Base-by-base conservation (phyloP, 2,888 invertebrate species). In the Dicyrtoma fusca region DNA sequence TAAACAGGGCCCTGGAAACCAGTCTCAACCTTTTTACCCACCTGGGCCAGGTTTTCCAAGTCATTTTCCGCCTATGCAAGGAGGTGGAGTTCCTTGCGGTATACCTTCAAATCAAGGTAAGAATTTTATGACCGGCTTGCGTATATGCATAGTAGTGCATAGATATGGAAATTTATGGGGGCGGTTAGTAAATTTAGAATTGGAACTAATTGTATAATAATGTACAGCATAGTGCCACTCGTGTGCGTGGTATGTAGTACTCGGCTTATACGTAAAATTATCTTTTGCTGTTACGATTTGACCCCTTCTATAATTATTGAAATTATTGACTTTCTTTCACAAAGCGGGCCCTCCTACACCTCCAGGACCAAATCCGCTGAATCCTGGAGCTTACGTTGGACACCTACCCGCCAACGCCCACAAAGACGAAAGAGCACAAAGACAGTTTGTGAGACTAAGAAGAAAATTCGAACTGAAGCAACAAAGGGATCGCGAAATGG, bases 351-450 rank as follows among this genome's bases (percentile, higher is more conserved):
- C 77, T 21, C 44, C 74, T 11, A 51, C 68, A 21, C 63, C 74
- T 8, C 74, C 69, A 42, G 69, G 64, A 62, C 62, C 61, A 8
- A 75, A 73, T 61, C 68, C 73, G 5, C 70, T 79, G 68, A 76
- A 75, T 21, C 70, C 69, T 47, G 75, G 74, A 57, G 68, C 73
- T 11, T 79, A 77, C 61, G 68, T 69, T 14, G 75, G 75, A 21
- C 72, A 75, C 21, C 61, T 79, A 51, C 77, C 78, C 47, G 59
- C 74, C 44, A 74, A 75, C 73, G 75, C 77, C 66, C 90, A 89
- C 82, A 91, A 92, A 83, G 91, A 92, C 83, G 92, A 92, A 83
- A 86, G 92, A 81, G 88, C 91, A 53, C 91, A 91, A 82, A 86
- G 91, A 76, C 91, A 91, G 83, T 89, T 90, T 82, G 88, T 88